A percentile compares a stretch with the other conserved stretches of the same genome.
Conservation (phyloP, 1,140 invertebrate species). For the Cydia pomonella region DNA sequence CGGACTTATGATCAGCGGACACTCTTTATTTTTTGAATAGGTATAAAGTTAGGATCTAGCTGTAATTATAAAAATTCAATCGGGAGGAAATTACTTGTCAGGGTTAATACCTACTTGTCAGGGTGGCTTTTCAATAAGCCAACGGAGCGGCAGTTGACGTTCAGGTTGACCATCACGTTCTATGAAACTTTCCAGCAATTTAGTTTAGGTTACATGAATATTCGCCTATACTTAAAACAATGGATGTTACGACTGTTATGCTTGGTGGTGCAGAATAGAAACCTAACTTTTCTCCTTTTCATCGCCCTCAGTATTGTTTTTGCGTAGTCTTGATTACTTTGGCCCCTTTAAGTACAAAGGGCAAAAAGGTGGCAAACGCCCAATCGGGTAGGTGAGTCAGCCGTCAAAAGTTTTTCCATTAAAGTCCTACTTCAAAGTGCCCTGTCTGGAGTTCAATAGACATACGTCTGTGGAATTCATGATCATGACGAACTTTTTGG, state of each 20-base stretch:
- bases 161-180: too few species aligned
- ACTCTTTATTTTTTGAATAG: too few species aligned
- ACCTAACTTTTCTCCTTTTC: neutral
- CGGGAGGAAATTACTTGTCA: too few species aligned
- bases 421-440: slow-evolving; percentile 23
- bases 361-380: slow-evolving; percentile 24
- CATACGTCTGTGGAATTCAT: slow-evolving; percentile 23
- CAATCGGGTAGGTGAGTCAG: slow-evolving; percentile 14
- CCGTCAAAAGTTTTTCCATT: slow-evolving; percentile 21
- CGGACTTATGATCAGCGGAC: too few species aligned
- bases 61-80: too few species aligned
- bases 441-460: slow-evolving; percentile 23
- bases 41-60: too few species aligned
- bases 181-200: too few species aligned
- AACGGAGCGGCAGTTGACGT: too few species aligned
- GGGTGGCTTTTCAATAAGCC: too few species aligned
- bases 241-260: neutral
- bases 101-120: too few species aligned
- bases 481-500: slow-evolving; percentile 4
- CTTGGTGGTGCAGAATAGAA: neutral
- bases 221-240: too few species aligned
- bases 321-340: neutral
- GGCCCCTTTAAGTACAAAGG: slow-evolving; percentile 1
- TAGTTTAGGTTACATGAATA: too few species aligned
- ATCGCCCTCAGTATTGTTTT: neutral